Percentiles rank a stretch among this genome's conserved stretches.
Evolutionary conservation across 2,113 vertebrate genomes (phyloP).

Genomic region (Pyxicephalus adspersus): DNA sequence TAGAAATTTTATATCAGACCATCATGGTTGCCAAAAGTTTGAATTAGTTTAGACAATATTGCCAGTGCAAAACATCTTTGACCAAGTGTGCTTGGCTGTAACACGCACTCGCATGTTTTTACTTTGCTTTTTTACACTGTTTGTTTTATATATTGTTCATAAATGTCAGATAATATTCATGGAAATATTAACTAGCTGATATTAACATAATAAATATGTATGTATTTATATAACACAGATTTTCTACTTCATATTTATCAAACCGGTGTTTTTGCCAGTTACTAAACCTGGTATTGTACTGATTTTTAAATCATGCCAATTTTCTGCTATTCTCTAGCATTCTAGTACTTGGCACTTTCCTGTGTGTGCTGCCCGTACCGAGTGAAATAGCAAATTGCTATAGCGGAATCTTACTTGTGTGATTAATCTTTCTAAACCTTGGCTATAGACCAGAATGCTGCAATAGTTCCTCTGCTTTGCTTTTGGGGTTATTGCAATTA

Average conservation of each 20-base stretch:
- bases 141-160: conserved; percentile 17
- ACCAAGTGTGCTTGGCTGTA: too few species aligned
- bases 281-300: neutral
- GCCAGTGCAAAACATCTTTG: too few species aligned
- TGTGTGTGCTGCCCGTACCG: conserved; percentile 8
- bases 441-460: conserved; percentile 41
- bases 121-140: too few species aligned
- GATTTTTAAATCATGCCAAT: conserved; percentile 23
- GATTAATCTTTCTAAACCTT: conserved; percentile 54
- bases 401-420: conserved; percentile 43
- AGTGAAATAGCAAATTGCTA: conserved; percentile 39
- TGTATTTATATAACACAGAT: neutral
- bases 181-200: neutral
- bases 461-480: conserved; percentile 55
- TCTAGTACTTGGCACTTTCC: conserved; percentile 15
- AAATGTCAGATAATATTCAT: conserved; percentile 23
- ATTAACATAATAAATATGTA: neutral
- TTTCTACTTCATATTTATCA: neutral
- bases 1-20: too few species aligned
- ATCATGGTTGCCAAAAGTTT: too few species aligned
- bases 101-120: too few species aligned
- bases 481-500: conserved; percentile 61
- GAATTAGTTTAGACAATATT: too few species aligned
- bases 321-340: neutral
- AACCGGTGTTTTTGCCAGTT: neutral